Evolutionary conservation across 2,888 invertebrate genomes (phyloP), one percentile per base, ranked within the genome.

Genomic region (Eulithis prunata): DNA sequence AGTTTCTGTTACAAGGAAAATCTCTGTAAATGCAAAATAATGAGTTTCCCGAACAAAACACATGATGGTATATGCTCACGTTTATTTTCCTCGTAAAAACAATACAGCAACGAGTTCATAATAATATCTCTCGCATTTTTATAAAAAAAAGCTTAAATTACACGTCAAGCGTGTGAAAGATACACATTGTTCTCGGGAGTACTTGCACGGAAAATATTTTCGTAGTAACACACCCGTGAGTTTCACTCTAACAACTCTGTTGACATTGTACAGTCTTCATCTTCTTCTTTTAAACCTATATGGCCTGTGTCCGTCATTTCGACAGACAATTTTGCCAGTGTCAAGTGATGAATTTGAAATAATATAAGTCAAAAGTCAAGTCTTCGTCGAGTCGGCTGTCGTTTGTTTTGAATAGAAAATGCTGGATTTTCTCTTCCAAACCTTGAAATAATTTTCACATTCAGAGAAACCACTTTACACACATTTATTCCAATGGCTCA

Each of bases 71-170:
- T n/a, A 13, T 57, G 32, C 43, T 57, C 45, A n/a, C 51, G 13
- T 47, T 56, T 38, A 53, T 28, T 63, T 63, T n/a, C 28, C 14
- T 47, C 38, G 46, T 51, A 46, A 57, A 49, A 66, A 71, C 55
- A 71, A 63, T 65, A 66, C 68, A 46, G 68, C 59, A 70, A 62
- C 52, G 41, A 61, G 58, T 66, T 57, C 68, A 72, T 75, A 66
- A 74, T 74, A 65, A 68, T 69, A 71, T 71, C 53, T 21, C 66
- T 66, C 68, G 64, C 58, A 71, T 74, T 76, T 71, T 74, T 71
- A 60, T 62, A 70, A 68, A 70, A 41, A 78, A 83, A 78, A 85
- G 80, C 83, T 84, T 77, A 83, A 85, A 86, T 86, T 83, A 83
- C 83, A 84, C 71, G 85, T 84, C 85, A 85, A 69, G 72, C 49